Evolutionary conservation across 2,797 vertebrate species (phyloP), one percentile per base, ranked within the genome.

Genomic region (Rhinatrema bivittatum): DNA sequence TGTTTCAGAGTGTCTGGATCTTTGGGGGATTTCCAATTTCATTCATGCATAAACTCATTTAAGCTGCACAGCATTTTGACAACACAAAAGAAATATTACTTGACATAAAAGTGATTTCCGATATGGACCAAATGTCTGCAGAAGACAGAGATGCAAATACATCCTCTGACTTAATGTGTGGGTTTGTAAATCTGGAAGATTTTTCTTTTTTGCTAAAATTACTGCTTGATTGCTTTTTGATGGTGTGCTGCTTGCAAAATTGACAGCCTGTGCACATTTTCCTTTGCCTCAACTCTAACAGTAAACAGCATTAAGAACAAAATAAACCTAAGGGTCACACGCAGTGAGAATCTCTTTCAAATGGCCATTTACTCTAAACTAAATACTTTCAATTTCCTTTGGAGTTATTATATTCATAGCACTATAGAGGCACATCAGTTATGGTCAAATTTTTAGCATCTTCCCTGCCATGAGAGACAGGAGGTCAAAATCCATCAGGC

Each of bases 361-460:
- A 53, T 32, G 18, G 5, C n/a, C 24, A 28, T 34, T n/a, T 46
- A 25, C 16, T 49, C 62, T 42, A 26, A 32, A 29, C 15, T 48
- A 59, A 68, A 51, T 33, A 6, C 24, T 51, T 54, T 7, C 21
- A 15, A 21, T 68, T 56, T 67, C 5, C 13, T 13, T 49, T 29
- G 28, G 16, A 53, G 39, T 50, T 43, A 35, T 55, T 58, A 16
- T 44, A 51, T 46, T 55, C 17, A 29, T 22, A 42, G 38, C 33
- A 13, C 22, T 54, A 40, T 4, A 43, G 26, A 29, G 16, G 13
- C 6, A 12, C 7, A 14, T 7, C 1, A 1, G 3, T 48, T 29
- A 46, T 42, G 19, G 61, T 51, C 4, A 31, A 29, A 25, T 33
- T 31, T 7, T 13, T 13, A 18, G 22, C 21, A 10, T 27, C n/a